Percentiles rank a stretch among this genome's conserved stretches.
These are phyloP conservation scores for Allygus modestus DNA, from an alignment of 2,888 invertebrate genomes.

Conservation along the genomic window DNA sequence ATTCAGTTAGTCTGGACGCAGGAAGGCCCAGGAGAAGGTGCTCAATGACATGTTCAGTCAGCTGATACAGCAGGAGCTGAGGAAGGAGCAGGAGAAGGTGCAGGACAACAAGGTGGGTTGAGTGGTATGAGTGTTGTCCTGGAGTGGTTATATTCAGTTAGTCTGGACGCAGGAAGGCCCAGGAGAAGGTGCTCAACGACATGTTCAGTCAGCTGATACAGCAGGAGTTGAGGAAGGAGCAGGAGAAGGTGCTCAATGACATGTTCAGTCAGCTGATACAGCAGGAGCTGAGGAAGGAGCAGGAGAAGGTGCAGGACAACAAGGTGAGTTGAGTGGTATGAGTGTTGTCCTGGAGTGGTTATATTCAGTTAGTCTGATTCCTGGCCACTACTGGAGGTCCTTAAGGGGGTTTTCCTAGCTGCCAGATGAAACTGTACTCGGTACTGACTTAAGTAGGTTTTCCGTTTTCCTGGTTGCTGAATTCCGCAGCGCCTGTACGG, in stretches of 20 bases:
- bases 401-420: too few relatives aligned
- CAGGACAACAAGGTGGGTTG: conserved; percentile 46
- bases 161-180: conserved; percentile 12
- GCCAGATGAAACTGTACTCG: too few relatives aligned
- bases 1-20: conserved; percentile 33
- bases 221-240: conserved; percentile 40
- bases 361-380: too few relatives aligned
- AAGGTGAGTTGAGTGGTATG: conserved; percentile 39
- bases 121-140: too few relatives aligned
- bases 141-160: too few relatives aligned
- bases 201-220: conserved; percentile 53
- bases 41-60: conserved; percentile 55
- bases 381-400: too few relatives aligned
- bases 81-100: conserved; percentile 12
- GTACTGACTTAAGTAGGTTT: too few relatives aligned
- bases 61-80: conserved; percentile 54
- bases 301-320: conserved; percentile 55
- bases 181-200: conserved; percentile 58
- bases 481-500: too few relatives aligned
- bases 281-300: conserved; percentile 20
- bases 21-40: conserved; percentile 50
- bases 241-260: conserved; percentile 4
- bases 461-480: too few relatives aligned
- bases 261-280: conserved; percentile 47
- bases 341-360: too few relatives aligned